Evolutionary conservation across 2,797 vertebrate genomes (phyloP).

Genomic region (Euphonia xanthogaster): DNA sequence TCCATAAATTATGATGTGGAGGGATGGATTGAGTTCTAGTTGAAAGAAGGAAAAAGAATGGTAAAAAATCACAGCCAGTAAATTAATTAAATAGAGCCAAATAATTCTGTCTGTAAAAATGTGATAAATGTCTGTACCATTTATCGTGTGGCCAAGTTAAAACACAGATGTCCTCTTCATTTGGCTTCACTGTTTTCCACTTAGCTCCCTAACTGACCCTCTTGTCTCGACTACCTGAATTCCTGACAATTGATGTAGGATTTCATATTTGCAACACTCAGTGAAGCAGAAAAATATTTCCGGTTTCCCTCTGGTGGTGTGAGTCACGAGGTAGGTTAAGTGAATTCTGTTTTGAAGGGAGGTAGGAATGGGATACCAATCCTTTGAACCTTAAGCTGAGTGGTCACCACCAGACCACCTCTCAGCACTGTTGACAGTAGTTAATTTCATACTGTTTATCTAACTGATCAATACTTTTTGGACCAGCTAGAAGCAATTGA

Average conservation of each 20-base stretch:
- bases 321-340: not conserved
- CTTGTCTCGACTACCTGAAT: not conserved
- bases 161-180: not conserved
- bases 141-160: not conserved
- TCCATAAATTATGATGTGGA: not conserved
- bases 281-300: not conserved
- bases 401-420: not conserved
- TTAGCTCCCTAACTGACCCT: not conserved
- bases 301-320: not conserved
- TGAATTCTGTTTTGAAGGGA: not conserved
- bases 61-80: not conserved
- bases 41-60: not conserved
- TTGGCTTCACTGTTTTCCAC: not conserved
- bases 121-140: not conserved
- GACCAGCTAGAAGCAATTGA: not conserved
- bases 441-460: not conserved
- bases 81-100: not conserved
- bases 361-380: not conserved
- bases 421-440: not conserved
- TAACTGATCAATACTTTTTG: not conserved
- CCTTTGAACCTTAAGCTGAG: not conserved
- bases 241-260: not conserved
- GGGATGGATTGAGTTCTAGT: not conserved
- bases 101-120: not conserved
- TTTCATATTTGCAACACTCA: not conserved